Evolutionary conservation across 2,888 invertebrate species (phyloP), one percentile per base, ranked within the genome.

Genomic region (Trissolcus brochymenae): DNA sequence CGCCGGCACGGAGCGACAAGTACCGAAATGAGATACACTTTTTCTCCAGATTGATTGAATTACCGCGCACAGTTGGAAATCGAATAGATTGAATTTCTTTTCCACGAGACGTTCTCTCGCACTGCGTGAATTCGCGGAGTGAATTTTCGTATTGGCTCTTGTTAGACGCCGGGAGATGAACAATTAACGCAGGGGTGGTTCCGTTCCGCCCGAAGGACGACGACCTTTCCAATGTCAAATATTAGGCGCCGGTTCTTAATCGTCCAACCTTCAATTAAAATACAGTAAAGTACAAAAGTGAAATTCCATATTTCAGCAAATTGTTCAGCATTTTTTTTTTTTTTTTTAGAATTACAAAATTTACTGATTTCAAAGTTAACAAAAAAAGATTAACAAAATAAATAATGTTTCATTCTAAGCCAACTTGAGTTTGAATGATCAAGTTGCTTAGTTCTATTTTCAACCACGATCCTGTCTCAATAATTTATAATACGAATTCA

Each of bases 111-210:
- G 83, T 83, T 80, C 80, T 81, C 80, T 9, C 35, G 35, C 79
- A 72, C 76, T 80, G 82, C 80, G 84, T 81, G 80, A 79, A 82
- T 80, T 82, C 81, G 76, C 71, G 76, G 71, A 57, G 50, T 17
- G 64, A 19, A 75, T 74, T 59, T 66, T 78, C 82, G 62, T 81
- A 86, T 85, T 84, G 85, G 84, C 82, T 81, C 83, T 79, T 82
- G 81, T 35, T 83, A 81, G 82, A 84, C 79, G 80, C 81, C 79
- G 83, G 86, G 85, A 86, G 88, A 89, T 89, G 88, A 89, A 88
- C 88, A 89, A 88, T 89, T 89, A 89, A 86, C 84, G 78, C 77
- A 81, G 83, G 84, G 86, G 81, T 81, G 84, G 81, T 79, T 75
- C 81, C 57, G 82, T 55, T 81, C 83, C 88, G 87, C 89, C 82